Base-by-base conservation (phyloP, 53 echinoderm and acorn worm genomes). In the Stichopus horrens region DNA sequence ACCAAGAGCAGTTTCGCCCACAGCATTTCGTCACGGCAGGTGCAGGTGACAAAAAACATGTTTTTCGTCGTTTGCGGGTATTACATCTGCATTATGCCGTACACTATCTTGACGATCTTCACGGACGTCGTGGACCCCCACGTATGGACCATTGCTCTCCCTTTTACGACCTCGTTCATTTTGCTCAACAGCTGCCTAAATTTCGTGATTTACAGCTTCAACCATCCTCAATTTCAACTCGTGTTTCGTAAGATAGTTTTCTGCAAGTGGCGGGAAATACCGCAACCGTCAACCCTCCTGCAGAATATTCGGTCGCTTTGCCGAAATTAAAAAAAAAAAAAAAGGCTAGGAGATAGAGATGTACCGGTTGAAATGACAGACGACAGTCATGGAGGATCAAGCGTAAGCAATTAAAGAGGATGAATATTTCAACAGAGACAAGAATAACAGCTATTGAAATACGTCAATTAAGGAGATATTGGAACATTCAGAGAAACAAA, bases 11-110 rank as follows among this genome's bases (percentile, higher is more conserved):
- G 87, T 23, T 11, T 57, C 16, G 55, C 9, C 8, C 75, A 21
- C 22, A 87, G 56, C 55, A 87, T 87, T 22, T 87, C 75, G 23
- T 74, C 74, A 9, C 74, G 87, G n/a, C 87, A 87, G 57, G 87
- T 87, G 2, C 74, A 74, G 55, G 87, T 87, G 22, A 87, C 87
- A 37, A 87, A 87, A 55, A 87, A 87, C 87, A 74, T 87, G 87
- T 87, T 87, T 21, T 75, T 87, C 58, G 87, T 87, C n/a, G 87
- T 87, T 4, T 87, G 87, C 52, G 74, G 74, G n/a, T 87, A 74
- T 23, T 87, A 74, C 57, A 87, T 75, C 19, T 87, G 74, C 16
- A 74, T 87, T 5, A 75, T 87, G 74, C 87, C 87, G 9, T 87
- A 87, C 75, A 52, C 75, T 1, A 75, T 87, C 21, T 52, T 75